A percentile compares a stretch with the other conserved stretches of the same genome.
phyloP scores from a whole-genome alignment of 2,797 vertebrate species.

The Steatocranus sp. region DNA sequence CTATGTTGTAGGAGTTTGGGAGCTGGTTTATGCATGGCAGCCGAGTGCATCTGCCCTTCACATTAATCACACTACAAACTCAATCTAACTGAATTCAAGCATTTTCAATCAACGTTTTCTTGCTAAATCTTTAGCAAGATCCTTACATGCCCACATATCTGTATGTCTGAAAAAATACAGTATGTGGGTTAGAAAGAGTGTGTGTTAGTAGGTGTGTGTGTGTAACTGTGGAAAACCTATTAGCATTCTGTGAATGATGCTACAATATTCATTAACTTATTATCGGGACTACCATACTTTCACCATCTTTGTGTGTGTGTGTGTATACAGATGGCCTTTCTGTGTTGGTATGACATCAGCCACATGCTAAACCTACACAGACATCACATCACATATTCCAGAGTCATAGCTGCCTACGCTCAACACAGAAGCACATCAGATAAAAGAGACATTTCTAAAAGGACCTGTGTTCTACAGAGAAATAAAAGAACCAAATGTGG shows the following conservation, averaged over 20 bases:
- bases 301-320: not conserved
- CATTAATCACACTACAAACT: not conserved
- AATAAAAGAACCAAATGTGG: not conserved
- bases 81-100: not conserved
- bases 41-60: conserved; percentile 11
- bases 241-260: not conserved
- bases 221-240: not conserved
- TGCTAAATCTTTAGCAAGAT: not conserved
- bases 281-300: not conserved
- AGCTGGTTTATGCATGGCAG: conserved; percentile 21
- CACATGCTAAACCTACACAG: conserved; percentile 39
- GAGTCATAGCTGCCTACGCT: conserved; percentile 4
- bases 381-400: conserved; percentile 19
- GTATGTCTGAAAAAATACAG: not conserved
- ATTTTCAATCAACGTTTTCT: not conserved
- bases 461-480: not conserved
- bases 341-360: conserved; percentile 12
- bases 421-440: not conserved
- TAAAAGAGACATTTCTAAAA: not conserved
- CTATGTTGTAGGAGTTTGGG: conserved; percentile 25
- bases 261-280: not conserved
- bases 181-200: not conserved
- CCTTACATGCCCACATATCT: not conserved
- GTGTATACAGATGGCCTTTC: conserved; percentile 2
- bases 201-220: not conserved